These are phyloP conservation scores for Erannis defoliaria DNA, from an alignment of 2,888 invertebrate genomes.

Conservation along the genomic window DNA sequence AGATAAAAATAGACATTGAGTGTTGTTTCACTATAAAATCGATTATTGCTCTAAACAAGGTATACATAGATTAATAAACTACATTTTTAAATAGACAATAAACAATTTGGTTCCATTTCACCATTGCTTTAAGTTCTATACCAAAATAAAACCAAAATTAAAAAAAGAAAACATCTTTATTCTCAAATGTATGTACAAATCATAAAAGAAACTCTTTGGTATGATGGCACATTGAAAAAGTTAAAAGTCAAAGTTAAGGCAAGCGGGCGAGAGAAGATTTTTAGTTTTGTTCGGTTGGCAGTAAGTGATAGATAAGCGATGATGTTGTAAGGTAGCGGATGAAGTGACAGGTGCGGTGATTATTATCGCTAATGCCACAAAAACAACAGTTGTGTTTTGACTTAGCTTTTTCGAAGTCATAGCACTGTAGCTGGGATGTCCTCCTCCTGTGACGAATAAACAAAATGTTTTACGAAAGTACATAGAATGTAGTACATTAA, in stretches of 20 bases:
- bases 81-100: constrained; percentile 47
- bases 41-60: constrained; percentile 79
- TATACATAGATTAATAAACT: constrained; percentile 61
- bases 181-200: constrained; percentile 69
- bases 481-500: neutral
- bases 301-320: constrained; percentile 71
- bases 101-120: constrained; percentile 67
- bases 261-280: constrained; percentile 64
- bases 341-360: constrained; percentile 72
- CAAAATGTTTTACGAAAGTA: constrained; percentile 38
- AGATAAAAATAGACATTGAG: constrained; percentile 76
- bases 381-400: constrained; percentile 72
- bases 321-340: constrained; percentile 81
- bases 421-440: constrained; percentile 83
- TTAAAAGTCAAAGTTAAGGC: constrained; percentile 39
- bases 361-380: constrained; percentile 76
- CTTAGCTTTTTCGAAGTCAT: constrained; percentile 82
- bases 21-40: constrained; percentile 72
- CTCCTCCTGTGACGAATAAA: constrained; percentile 70
- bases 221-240: constrained; percentile 44
- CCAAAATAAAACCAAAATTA: constrained; percentile 54
- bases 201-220: constrained; percentile 64
- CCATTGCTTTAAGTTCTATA: constrained; percentile 46
- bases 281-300: constrained; percentile 55
- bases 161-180: constrained; percentile 47